A percentile compares a stretch with the other conserved stretches of the same genome.
Evolutionary conservation across 2,797 vertebrate genomes (phyloP).

Genomic region (Halcyon leucocephala): DNA sequence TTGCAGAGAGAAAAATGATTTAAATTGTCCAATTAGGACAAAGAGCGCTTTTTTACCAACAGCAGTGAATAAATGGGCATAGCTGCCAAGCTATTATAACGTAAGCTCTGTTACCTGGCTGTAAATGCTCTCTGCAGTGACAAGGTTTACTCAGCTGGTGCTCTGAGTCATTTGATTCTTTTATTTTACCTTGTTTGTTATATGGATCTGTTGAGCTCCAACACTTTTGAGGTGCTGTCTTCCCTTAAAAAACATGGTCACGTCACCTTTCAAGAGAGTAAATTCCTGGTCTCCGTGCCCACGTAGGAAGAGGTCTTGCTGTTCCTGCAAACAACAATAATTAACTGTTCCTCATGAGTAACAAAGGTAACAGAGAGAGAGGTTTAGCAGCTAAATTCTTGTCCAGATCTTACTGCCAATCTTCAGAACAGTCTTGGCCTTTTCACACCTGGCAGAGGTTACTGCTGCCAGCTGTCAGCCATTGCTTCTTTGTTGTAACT

Average conservation of each 20-base stretch:
- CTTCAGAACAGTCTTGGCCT: not conserved
- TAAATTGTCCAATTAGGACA: not conserved
- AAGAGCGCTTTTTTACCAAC: not conserved
- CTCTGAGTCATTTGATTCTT: not conserved
- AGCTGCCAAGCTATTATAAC: not conserved
- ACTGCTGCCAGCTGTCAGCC: not conserved
- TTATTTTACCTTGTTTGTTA: not conserved
- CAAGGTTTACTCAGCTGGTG: not conserved
- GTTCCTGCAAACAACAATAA: not conserved
- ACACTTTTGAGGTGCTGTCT: not conserved
- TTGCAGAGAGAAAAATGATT: not conserved
- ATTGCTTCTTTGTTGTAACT: not conserved
- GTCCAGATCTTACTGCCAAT: not conserved
- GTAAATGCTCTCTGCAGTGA: not conserved
- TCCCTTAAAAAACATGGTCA: not conserved
- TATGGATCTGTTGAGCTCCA: not conserved
- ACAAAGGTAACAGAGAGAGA: not conserved
- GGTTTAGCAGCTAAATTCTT: not conserved
- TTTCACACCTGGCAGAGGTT: not conserved
- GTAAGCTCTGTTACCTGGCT: constrained; percentile 3
- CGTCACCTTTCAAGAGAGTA: not conserved
- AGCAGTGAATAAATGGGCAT: not conserved
- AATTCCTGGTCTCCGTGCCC: not conserved
- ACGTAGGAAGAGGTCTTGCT: not conserved
- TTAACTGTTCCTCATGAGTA: not conserved